These are phyloP conservation scores for Rhinolophus sinicus DNA, from an alignment of 2,113 vertebrate genomes.

Conservation along the genomic window DNA sequence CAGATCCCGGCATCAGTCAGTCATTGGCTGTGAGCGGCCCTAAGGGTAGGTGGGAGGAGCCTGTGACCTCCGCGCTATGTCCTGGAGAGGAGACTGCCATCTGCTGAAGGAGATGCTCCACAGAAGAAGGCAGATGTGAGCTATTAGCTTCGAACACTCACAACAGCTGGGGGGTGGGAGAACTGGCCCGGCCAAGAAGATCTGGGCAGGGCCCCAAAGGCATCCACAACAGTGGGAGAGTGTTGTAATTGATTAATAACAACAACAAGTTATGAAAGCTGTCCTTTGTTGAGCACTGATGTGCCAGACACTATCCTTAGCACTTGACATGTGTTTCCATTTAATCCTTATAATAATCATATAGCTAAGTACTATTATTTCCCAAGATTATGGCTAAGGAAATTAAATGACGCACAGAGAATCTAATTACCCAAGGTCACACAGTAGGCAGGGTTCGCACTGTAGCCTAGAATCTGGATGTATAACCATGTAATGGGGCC, in stretches of 20 bases:
- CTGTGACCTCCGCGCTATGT: neutral
- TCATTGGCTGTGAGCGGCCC: neutral
- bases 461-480: neutral
- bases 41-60: neutral
- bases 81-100: neutral
- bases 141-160: neutral
- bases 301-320: neutral
- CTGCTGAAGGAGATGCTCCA: neutral
- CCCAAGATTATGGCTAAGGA: neutral
- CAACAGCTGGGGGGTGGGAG: neutral
- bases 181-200: neutral
- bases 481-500: rapidly evolving
- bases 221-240: neutral
- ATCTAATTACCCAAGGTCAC: neutral
- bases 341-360: neutral
- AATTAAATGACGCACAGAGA: neutral
- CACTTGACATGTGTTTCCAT: neutral
- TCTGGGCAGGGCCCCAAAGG: neutral
- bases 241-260: neutral
- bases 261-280: neutral
- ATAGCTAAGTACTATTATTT: neutral
- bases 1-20: no score
- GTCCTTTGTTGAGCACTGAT: neutral
- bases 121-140: neutral
- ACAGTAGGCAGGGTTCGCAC: neutral